These are phyloP conservation scores for Ardeotis arabs DNA, from an alignment of 2,113 vertebrate species.

Conservation along the genomic window DNA sequence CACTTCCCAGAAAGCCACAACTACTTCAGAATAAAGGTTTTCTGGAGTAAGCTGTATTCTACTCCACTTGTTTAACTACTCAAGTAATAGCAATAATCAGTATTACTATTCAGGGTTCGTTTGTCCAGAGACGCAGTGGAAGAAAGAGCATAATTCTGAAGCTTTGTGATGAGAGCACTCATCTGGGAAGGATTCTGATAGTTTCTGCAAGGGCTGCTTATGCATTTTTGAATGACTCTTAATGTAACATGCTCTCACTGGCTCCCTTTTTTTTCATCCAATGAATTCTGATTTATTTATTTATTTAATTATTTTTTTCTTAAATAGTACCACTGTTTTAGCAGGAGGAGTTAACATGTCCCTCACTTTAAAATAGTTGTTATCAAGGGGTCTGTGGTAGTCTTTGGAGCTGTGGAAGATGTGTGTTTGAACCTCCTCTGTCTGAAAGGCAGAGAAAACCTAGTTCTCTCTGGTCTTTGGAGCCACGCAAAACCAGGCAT, in stretches of 20 bases:
- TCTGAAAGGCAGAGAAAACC: neutral
- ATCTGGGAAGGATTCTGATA: slow-evolving; percentile 1
- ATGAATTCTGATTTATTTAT: neutral
- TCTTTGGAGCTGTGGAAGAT: neutral
- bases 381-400: neutral
- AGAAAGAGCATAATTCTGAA: neutral
- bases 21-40: neutral
- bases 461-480: neutral
- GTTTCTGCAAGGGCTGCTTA: neutral
- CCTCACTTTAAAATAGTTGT: neutral
- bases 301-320: neutral
- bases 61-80: neutral
- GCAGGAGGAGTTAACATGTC: neutral
- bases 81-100: neutral
- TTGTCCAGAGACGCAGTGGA: neutral
- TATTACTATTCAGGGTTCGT: slow-evolving; percentile 7
- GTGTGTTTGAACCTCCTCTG: neutral
- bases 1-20: neutral
- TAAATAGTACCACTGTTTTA: neutral
- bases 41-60: neutral
- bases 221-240: neutral
- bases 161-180: neutral
- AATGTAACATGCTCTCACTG: neutral
- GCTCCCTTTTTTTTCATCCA: neutral
- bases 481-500: neutral